Base-by-base conservation (phyloP, 2,888 invertebrate genomes). In the Elmis aenea region DNA sequence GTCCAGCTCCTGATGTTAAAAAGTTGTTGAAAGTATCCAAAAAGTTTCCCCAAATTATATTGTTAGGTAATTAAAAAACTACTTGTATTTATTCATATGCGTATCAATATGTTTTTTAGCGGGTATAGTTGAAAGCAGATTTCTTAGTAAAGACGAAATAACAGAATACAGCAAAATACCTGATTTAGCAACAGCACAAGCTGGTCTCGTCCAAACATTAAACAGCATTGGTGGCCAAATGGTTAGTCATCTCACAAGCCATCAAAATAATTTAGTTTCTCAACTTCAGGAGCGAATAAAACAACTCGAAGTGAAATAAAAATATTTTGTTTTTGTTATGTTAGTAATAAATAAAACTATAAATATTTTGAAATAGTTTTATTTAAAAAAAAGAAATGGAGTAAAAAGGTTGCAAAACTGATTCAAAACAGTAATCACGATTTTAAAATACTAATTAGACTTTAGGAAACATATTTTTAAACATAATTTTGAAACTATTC, bases 91-190 rank as follows among this genome's bases (percentile, higher is more conserved):
- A 13, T 5, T 23, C 4, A 23, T 23, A 23, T 23, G 24, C 24
- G 10, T n/a, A n/a, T n/a, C n/a, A n/a, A n/a, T 37, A 21, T 14
- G 33, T 20, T 10, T 69, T 67, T 49, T 66, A 83, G 84, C 78
- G 61, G 88, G 81, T n/a, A 78, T 88, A 41, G 73, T 83, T 30
- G 79, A 89, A 53, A 79, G 80, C 26, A 73, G 70, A 37, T 63
- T 88, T 14, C 52, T 89, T 49, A 82, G 76, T 42, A 76, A 75
- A 48, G 81, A 81, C 58, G 83, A 88, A 52, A 67, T 89, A 15
- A 54, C 81, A 13, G 71, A 75, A 49, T 85, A 77, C 51, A 79
- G 83, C 36, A 67, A 73, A 55, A 69, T 85, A 57, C 77, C 81
- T 0, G 77, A 76, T 57, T 59, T 89, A 27, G 76, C 79, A 51